These are phyloP conservation scores for Plestiodon gilberti DNA, from an alignment of 2,113 vertebrate genomes.

Conservation along the genomic window DNA sequence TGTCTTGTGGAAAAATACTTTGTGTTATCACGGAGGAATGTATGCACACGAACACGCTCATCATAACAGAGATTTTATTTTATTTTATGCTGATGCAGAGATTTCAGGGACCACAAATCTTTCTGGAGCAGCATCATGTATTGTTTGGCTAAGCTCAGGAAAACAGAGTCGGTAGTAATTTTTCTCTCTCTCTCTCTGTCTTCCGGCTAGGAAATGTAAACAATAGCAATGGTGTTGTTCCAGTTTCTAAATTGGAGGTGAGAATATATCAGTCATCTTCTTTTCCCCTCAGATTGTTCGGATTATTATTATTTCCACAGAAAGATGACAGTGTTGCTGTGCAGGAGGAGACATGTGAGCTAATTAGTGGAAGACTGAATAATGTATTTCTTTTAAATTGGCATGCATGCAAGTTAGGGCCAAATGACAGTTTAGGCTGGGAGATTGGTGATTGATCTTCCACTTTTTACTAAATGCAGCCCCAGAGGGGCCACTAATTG, in stretches of 20 bases:
- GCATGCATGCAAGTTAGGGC: conserved; percentile 10
- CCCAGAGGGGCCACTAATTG: background rate
- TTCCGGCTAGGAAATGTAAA: conserved; percentile 67
- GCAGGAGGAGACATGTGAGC: conserved; percentile 2
- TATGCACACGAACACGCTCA: background rate
- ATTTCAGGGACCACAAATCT: conserved; percentile 44
- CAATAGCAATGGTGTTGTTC: conserved; percentile 56
- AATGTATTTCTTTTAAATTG: background rate
- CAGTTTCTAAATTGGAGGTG: conserved; percentile 40
- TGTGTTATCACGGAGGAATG: conserved; percentile 10
- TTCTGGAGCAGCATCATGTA: conserved; percentile 16
- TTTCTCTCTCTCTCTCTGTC: conserved; percentile 37
- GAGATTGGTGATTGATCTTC: background rate
- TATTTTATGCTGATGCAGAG: conserved; percentile 30
- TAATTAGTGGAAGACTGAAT: conserved; percentile 1
- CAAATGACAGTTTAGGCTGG: background rate
- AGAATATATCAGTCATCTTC: background rate
- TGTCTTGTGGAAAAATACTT: conserved; percentile 42
- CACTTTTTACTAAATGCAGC: background rate
- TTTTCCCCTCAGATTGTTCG: conserved; percentile 5
- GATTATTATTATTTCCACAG: background rate
- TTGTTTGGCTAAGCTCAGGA: conserved; percentile 40
- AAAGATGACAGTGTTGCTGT: background rate
- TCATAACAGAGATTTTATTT: background rate
- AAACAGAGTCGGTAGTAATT: conserved; percentile 37